Percentiles rank a stretch among this genome's conserved stretches.
These are phyloP conservation scores for Acleris sparsana DNA, from an alignment of 2,888 invertebrate genomes.

Conservation along the genomic window DNA sequence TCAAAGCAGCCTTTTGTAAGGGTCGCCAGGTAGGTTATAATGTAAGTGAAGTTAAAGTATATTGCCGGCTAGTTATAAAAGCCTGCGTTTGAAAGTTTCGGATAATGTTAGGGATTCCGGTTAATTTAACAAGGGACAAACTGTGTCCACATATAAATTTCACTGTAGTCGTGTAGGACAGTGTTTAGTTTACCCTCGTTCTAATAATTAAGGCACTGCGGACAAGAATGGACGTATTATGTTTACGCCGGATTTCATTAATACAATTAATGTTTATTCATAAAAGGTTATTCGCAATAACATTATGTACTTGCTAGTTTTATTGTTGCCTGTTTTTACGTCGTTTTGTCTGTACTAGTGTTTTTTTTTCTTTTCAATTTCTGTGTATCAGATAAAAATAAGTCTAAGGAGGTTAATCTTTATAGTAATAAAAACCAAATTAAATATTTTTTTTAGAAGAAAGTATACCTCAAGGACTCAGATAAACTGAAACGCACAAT, in stretches of 20 bases:
- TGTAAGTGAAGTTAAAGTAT: constrained; percentile 8
- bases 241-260: constrained; percentile 27
- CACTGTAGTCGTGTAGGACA: constrained; percentile 19
- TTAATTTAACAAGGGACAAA: constrained; percentile 54
- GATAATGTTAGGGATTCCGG: constrained; percentile 45
- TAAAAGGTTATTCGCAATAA: not conserved
- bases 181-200: constrained; percentile 37
- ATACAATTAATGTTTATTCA: constrained; percentile 19
- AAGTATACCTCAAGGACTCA: too few relatives aligned
- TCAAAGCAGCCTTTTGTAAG: too few relatives aligned
- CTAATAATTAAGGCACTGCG: constrained; percentile 32
- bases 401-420: too few relatives aligned
- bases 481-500: too few relatives aligned
- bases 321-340: too few relatives aligned
- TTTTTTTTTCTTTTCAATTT: too few relatives aligned
- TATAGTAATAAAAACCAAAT: too few relatives aligned
- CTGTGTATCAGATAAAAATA: too few relatives aligned
- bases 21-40: not conserved
- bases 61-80: constrained; percentile 40
- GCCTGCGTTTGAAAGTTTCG: constrained; percentile 46
- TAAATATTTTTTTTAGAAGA: too few relatives aligned
- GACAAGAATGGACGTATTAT: constrained; percentile 28
- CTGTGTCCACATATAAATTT: constrained; percentile 45
- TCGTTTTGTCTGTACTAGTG: too few relatives aligned
- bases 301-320: too few relatives aligned